These are phyloP conservation scores for Phrynosoma platyrhinos DNA, from an alignment of 2,113 vertebrate genomes.

Conservation along the genomic window DNA sequence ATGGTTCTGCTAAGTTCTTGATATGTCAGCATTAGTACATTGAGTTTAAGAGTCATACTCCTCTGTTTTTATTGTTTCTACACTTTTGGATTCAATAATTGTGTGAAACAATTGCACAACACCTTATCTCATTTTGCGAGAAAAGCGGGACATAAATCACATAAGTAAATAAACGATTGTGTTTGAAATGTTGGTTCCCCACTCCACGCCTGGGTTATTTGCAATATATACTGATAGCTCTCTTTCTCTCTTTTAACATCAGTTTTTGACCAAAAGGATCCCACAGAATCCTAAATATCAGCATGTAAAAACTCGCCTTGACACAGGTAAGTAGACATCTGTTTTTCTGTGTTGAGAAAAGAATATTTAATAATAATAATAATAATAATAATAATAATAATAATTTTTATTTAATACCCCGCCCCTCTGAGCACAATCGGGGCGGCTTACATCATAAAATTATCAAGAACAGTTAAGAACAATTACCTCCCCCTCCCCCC, in stretches of 20 bases:
- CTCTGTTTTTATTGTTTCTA: neutral
- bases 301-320: constrained; percentile 88
- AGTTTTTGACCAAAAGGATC: constrained; percentile 89
- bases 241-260: neutral
- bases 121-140: too few species aligned
- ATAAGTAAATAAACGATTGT: too few species aligned
- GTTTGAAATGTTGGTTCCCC: neutral
- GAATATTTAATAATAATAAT: accelerated
- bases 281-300: constrained; percentile 91
- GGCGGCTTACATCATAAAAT: too few species aligned
- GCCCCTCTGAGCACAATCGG: too few species aligned
- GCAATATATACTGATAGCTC: accelerated
- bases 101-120: too few species aligned
- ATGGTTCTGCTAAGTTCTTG: neutral
- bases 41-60: neutral
- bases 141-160: too few species aligned
- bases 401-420: too few species aligned
- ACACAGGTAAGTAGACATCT: constrained; percentile 84
- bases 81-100: neutral
- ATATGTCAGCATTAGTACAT: neutral
- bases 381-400: too few species aligned
- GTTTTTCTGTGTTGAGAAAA: accelerated
- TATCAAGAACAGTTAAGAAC: too few species aligned
- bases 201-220: accelerated
- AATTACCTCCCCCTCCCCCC: too few species aligned